Conservation (phyloP, 2,113 vertebrate genomes). For the Xenopus laevis region DNA sequence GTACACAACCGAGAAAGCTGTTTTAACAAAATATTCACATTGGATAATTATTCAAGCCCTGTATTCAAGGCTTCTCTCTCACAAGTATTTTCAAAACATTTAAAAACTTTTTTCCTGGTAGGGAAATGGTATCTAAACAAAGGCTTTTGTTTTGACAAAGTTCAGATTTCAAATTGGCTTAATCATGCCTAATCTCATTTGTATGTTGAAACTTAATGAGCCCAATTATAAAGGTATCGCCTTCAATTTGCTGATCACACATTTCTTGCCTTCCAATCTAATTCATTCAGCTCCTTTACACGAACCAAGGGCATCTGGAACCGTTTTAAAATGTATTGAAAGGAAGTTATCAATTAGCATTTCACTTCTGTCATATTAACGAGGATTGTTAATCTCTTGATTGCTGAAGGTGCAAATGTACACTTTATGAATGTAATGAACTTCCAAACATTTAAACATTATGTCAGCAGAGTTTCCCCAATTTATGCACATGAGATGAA, state of each 20-base stretch:
- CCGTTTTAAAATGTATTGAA: constrained; percentile 1
- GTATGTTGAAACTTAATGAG: constrained; percentile 1
- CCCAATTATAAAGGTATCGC: constrained; percentile 6
- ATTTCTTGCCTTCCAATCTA: not conserved
- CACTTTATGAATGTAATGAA: not conserved
- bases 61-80: too few species aligned
- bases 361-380: constrained; percentile 7
- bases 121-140: too few species aligned
- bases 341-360: constrained; percentile 13
- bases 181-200: not conserved
- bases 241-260: not conserved
- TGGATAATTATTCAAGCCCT: too few species aligned
- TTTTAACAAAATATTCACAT: too few species aligned
- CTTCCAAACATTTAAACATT: not conserved
- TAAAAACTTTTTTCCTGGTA: too few species aligned
- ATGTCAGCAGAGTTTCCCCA: not conserved
- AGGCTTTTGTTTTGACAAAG: too few species aligned
- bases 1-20: too few species aligned
- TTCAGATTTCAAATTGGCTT: not conserved
- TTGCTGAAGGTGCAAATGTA: not conserved
- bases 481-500: not conserved
- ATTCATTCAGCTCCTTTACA: constrained; percentile 4
- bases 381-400: constrained; percentile 5
- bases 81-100: too few species aligned
- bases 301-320: not conserved